phyloP scores from a whole-genome alignment of 2,888 invertebrate genomes.

The Dicroscelio sp. region DNA sequence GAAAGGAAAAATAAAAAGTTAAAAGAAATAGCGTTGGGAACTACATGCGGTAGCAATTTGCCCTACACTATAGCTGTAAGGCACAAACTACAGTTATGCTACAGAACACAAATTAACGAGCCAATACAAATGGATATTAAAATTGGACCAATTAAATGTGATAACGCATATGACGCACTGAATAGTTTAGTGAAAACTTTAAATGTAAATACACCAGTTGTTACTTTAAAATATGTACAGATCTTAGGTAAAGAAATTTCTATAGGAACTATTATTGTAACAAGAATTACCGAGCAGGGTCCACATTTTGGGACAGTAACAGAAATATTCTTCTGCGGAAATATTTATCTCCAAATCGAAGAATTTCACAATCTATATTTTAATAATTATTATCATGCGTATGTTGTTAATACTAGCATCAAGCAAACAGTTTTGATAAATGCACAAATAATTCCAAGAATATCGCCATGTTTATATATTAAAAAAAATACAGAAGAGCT shows the following conservation, averaged over 20 bases:
- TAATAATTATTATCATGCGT: conserved; percentile 36
- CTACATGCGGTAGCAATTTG: background rate
- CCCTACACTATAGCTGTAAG: background rate
- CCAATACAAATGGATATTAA: conserved; percentile 15
- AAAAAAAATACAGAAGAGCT: background rate
- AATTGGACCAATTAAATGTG: conserved; percentile 52
- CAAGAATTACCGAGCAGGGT: conserved; percentile 14
- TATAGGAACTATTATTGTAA: too few relatives aligned
- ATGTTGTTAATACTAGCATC: background rate
- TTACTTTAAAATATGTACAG: conserved; percentile 30
- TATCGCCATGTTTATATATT: conserved; percentile 43
- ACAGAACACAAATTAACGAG: conserved; percentile 36
- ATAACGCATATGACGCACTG: conserved; percentile 43
- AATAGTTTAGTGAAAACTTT: conserved; percentile 70
- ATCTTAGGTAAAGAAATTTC: conserved; percentile 45
- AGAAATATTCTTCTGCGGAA: conserved; percentile 42
- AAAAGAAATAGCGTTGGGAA: background rate
- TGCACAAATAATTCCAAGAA: conserved; percentile 10
- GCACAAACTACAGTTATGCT: conserved; percentile 10
- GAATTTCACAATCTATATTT: conserved; percentile 37
- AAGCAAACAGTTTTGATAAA: conserved; percentile 21
- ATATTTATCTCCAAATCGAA: conserved; percentile 11
- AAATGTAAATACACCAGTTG: background rate
- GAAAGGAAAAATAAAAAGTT: background rate
- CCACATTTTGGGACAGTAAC: conserved; percentile 42